A percentile compares a stretch with the other conserved stretches of the same genome.
phyloP scores from a whole-genome alignment of 2,888 invertebrate genomes.

The Drosophila pseudotalamancana region DNA sequence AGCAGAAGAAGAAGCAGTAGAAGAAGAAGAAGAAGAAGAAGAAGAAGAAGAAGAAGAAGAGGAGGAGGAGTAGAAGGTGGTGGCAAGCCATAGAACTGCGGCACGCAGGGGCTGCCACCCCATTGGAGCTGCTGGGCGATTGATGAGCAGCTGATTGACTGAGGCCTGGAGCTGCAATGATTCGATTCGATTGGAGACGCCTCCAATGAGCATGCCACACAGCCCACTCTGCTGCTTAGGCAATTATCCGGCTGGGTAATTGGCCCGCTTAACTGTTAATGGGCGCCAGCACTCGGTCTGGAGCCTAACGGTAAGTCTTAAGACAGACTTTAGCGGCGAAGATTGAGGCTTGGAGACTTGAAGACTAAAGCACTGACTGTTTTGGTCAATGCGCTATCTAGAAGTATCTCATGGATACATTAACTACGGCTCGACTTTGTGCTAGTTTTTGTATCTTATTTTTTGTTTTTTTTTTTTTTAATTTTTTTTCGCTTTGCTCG shows the following conservation, averaged over 20 bases:
- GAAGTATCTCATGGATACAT: constrained; percentile 62
- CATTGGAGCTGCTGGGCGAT: not conserved
- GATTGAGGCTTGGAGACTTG: constrained; percentile 23
- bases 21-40: constrained; percentile 15
- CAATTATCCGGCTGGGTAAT: constrained; percentile 72
- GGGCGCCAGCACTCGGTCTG: constrained; percentile 72
- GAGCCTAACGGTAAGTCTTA: constrained; percentile 68
- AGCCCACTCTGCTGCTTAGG: not conserved
- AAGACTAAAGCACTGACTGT: constrained; percentile 51
- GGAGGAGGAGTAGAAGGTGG: constrained; percentile 22
- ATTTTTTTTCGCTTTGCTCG: constrained; percentile 37
- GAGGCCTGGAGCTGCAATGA: constrained; percentile 35
- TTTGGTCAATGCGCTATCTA: constrained; percentile 64
- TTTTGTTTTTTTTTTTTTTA: constrained; percentile 2
- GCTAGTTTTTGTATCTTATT: constrained; percentile 51
- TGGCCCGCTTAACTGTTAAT: constrained; percentile 78
- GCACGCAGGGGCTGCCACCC: constrained; percentile 34
- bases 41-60: not conserved
- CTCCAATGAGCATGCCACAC: not conserved
- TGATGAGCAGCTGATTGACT: constrained; percentile 53
- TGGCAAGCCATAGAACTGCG: constrained; percentile 60
- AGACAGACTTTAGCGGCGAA: constrained; percentile 11
- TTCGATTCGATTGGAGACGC: constrained; percentile 18
- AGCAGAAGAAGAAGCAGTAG: constrained; percentile 30
- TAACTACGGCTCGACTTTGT: constrained; percentile 60